phyloP scores from a whole-genome alignment of 2,797 vertebrate species.

The Acipenser ruthenus region DNA sequence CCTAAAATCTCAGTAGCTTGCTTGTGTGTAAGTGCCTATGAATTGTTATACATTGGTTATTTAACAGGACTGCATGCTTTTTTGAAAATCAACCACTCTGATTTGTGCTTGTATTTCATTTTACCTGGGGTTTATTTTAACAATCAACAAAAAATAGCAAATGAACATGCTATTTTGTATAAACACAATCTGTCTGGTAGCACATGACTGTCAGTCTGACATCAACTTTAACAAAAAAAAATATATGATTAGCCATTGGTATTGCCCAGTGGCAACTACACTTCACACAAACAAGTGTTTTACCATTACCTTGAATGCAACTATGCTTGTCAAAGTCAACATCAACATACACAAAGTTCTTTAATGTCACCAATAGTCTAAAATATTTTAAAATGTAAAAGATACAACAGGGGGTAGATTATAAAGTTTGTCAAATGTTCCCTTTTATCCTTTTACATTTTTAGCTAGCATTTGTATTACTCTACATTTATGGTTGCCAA shows the following conservation, averaged over 20 bases:
- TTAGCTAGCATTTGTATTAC: constrained; percentile 8
- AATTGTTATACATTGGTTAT: too few species aligned
- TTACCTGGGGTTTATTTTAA: too few species aligned
- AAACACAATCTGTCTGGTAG: background rate
- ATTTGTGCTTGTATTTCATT: too few species aligned
- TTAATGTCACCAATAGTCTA: background rate
- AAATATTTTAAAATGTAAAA: background rate
- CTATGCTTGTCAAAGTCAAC: too few species aligned
- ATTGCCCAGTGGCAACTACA: background rate
- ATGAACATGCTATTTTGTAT: constrained; percentile 11
- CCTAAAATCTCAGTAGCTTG: too few species aligned
- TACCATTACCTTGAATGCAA: background rate
- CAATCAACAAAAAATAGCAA: background rate
- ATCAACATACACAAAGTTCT: too few species aligned
- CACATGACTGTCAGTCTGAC: constrained; percentile 3
- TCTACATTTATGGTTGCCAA: constrained; percentile 14
- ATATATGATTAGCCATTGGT: background rate
- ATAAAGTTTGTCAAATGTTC: constrained; percentile 7
- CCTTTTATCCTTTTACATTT: background rate
- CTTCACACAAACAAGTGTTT: background rate
- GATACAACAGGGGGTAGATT: background rate
- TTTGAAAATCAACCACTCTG: too few species aligned
- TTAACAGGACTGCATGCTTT: too few species aligned
- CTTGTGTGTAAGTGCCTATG: too few species aligned
- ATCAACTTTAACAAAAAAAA: background rate